Evolutionary conservation across 2,113 vertebrate species (phyloP).

Genomic region (Crotalus tigris): DNA sequence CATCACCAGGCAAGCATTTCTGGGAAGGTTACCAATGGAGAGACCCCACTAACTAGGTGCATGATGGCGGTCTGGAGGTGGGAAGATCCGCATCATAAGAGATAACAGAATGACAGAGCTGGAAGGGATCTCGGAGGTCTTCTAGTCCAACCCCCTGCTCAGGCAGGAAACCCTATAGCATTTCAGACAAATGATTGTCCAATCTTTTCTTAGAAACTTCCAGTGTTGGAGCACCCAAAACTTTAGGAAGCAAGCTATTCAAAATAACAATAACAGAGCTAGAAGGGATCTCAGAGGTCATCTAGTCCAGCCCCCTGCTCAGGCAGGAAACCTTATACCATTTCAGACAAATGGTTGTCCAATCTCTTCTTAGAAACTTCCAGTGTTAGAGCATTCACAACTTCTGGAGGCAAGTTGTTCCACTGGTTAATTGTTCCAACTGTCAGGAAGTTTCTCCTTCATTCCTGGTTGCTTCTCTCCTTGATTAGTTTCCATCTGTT

Average conservation of each 20-base stretch:
- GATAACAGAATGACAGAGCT: background rate
- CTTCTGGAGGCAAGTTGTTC: background rate
- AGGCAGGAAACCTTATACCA: background rate
- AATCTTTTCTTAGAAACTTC: background rate
- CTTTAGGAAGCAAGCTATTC: no score
- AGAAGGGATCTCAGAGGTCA: background rate
- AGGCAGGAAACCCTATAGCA: background rate
- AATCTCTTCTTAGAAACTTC: background rate
- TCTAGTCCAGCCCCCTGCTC: background rate
- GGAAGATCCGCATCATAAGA: background rate
- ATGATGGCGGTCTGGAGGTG: background rate
- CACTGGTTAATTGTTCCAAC: background rate
- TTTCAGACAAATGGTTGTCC: background rate
- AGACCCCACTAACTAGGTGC: background rate
- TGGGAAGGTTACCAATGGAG: background rate
- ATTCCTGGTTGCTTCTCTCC: background rate
- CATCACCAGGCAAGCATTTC: background rate
- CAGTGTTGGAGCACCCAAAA: background rate
- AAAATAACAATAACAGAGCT: background rate
- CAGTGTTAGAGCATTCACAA: background rate
- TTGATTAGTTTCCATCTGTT: background rate
- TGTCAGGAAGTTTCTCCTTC: background rate
- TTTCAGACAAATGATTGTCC: background rate
- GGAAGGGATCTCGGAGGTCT: background rate
- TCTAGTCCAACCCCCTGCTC: background rate